Base-by-base conservation (phyloP, 2,797 vertebrate species). In the Prunella strophiata region DNA sequence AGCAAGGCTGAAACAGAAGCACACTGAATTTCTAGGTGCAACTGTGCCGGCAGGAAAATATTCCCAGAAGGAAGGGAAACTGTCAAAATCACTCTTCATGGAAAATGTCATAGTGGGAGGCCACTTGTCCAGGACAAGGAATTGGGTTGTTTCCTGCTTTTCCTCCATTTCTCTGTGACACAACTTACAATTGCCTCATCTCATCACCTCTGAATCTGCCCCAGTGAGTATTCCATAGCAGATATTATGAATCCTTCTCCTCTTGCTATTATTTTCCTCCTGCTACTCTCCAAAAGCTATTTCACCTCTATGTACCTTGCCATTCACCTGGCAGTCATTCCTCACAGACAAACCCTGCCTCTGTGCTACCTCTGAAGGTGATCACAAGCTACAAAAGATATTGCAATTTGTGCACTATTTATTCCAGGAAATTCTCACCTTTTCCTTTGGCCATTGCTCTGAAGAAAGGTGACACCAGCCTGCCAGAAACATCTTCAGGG, bases 371-470 rank as follows among this genome's bases (percentile, higher is more conserved):
- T 67, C 42, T 62, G 48, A 51, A 82, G 52, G 29, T 3, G 13
- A 36, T 67, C 82, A 75, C 21, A 42, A 87, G 26, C 18, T n/a
- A 59, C 38, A 50, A 10, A 85, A 88, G 40, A 82, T 9, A 57
- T 5, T 88, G 30, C 19, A 71, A 1, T 57, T 83, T 89, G 21
- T 72, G 42, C 17, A 70, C 10, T 47, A 27, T 51, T 72, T 62
- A 55, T 12, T 10, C 30, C 14, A 59, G 51, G 55, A 45, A 76
- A 63, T 9, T 55, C 74, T 79, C 59, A 96, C 96, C 96, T 91
- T 95, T 96, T 88, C 93, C 95, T 94, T 95, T 95, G 83, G 96
- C 95, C 88, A 94, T 30, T 76, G 92, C 95, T 87, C 80, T 93
- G 90, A 96, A 95, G 34, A 96, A 61, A 79, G 96, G 96, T 16